These are phyloP conservation scores for Octomys mimax DNA, from an alignment of 2,797 vertebrate genomes.

Conservation along the genomic window DNA sequence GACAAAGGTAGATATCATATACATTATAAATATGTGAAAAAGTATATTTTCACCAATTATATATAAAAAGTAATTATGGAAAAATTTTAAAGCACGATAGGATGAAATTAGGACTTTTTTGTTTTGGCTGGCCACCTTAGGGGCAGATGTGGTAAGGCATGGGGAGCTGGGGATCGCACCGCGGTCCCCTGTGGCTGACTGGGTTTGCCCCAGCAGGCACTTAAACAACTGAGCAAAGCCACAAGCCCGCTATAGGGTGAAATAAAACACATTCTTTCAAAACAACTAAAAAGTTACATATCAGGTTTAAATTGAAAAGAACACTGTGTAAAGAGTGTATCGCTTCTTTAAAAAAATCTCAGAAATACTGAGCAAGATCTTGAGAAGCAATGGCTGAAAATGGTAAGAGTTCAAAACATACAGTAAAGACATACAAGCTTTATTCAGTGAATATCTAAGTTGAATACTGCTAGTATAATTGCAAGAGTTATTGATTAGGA, in stretches of 20 bases:
- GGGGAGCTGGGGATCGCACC: too few species aligned
- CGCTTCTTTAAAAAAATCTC: not conserved
- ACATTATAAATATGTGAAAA: not conserved
- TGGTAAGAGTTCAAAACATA: not conserved
- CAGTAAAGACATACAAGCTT: not conserved
- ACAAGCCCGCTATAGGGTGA: not conserved
- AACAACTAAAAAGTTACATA: not conserved
- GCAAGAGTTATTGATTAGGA: not conserved
- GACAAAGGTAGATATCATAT: not conserved
- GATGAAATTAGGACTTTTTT: not conserved
- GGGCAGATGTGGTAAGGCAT: too few species aligned
- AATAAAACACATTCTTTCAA: constrained; percentile 13
- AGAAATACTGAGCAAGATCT: not conserved
- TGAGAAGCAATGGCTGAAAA: not conserved
- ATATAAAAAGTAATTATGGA: not conserved
- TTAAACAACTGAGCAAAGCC: too few species aligned
- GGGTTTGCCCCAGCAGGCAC: too few species aligned
- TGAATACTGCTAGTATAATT: not conserved
- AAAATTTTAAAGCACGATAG: not conserved
- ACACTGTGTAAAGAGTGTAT: not conserved
- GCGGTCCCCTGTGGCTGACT: too few species aligned
- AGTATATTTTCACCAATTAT: not conserved
- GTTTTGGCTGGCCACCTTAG: too few species aligned
- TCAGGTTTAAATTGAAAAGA: constrained; percentile 17
- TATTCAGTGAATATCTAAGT: constrained; percentile 11